These are phyloP conservation scores for Neodiprion lecontei DNA, from an alignment of 1,140 invertebrate species.

Conservation along the genomic window DNA sequence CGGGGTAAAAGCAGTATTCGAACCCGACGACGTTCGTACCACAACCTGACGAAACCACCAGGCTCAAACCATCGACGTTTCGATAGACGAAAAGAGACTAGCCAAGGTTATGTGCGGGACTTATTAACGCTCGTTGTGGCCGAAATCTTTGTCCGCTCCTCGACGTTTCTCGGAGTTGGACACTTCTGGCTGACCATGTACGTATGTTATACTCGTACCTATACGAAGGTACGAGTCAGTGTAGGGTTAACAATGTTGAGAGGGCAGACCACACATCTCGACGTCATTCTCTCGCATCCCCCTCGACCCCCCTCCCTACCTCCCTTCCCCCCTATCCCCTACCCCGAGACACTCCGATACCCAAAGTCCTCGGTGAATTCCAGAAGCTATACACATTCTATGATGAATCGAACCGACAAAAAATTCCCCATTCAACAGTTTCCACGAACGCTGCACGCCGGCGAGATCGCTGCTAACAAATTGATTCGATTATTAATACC, in stretches of 20 bases:
- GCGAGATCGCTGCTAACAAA: slow-evolving; percentile 14
- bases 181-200: not conserved
- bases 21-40: too few relatives aligned
- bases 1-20: too few relatives aligned
- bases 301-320: slow-evolving; percentile 23
- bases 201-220: too few relatives aligned
- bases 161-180: slow-evolving; percentile 36
- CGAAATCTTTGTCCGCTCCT: slow-evolving; percentile 38
- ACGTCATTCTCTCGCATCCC: slow-evolving; percentile 26
- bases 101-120: not conserved
- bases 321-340: not conserved
- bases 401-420: slow-evolving; percentile 51
- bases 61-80: not conserved
- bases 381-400: slow-evolving; percentile 57
- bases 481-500: slow-evolving; percentile 16
- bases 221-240: not conserved
- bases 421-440: slow-evolving; percentile 37
- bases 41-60: too few relatives aligned
- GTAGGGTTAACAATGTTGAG: slow-evolving; percentile 36
- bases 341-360: slow-evolving; percentile 15
- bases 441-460: slow-evolving; percentile 41
- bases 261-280: slow-evolving; percentile 54
- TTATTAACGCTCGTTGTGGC: slow-evolving; percentile 40
- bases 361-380: slow-evolving; percentile 45
- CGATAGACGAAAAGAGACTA: not conserved